Evolutionary conservation across 2,113 vertebrate species (phyloP), one percentile per base, ranked within the genome.

Genomic region (Cyprinodon brontotheroides): DNA sequence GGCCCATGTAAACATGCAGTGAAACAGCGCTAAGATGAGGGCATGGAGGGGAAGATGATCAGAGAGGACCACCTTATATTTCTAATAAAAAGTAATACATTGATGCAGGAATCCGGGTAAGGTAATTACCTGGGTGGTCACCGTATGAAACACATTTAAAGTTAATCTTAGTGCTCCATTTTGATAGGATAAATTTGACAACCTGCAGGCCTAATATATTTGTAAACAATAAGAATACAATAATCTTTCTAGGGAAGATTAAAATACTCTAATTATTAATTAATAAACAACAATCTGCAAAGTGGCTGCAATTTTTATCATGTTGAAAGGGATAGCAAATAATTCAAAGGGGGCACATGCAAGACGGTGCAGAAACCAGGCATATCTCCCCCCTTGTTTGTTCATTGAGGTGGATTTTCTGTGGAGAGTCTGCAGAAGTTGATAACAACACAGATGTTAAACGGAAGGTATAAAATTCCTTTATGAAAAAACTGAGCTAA

Each of bases 1-100:
- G 68, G 79, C 69, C 86, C 85, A 85, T 80, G 89, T 93, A 93
- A 94, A 94, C 93, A 94, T 41, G 41, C 79, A 87, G 92, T 92
- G 93, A 93, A 41, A 92, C 88, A 91, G 86, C 82, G 80, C 78
- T 84, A 90, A 90, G 77, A 81, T 85, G 84, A 82, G 81, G 90
- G 89, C 85, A 86, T 70, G 10, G 77, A 86, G 92, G 89, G 89
- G 87, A 87, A 14, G 75, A 77, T 74, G 48, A 68, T 74, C 63
- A 79, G 53, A 89, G 81, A 87, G 66, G 84, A 88, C 80, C 60
- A 12, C 69, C 38, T n/a, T 63, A 62, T 57, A 37, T 5, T 37
- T 36, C 10, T 4, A 2, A 73, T 57, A 4, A 65, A 9, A 41
- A 41, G 41, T 9, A 41, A 6, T 6, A n/a, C n/a, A 29, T 37